phyloP scores from a whole-genome alignment of 1,140 invertebrate genomes.

The Diorhabda carinulata region DNA sequence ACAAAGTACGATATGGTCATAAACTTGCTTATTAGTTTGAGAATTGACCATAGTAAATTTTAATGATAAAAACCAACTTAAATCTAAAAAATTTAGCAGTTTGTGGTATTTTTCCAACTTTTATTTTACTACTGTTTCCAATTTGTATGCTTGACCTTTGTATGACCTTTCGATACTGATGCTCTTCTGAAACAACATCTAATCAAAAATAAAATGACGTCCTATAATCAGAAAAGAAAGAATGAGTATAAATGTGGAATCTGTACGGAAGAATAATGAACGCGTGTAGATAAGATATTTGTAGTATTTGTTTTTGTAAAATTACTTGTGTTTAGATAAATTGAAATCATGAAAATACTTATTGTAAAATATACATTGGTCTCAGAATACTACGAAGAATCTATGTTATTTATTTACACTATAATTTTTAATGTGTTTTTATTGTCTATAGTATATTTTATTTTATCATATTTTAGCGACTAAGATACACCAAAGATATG shows the following conservation, averaged over 20 bases:
- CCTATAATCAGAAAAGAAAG: background rate
- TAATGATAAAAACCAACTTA: no score
- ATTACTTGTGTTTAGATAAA: constrained; percentile 22
- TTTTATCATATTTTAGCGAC: constrained; percentile 41
- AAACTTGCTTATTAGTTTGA: no score
- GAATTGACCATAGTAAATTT: no score
- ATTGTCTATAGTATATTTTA: constrained; percentile 39
- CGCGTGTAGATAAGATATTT: constrained; percentile 26
- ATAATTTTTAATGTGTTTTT: constrained; percentile 38
- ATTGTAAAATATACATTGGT: constrained; percentile 37
- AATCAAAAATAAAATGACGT: background rate
- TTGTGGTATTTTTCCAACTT: no score
- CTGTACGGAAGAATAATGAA: constrained; percentile 14
- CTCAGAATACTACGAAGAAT: constrained; percentile 37
- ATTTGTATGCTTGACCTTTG: no score
- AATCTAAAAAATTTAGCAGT: no score
- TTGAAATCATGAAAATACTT: constrained; percentile 22
- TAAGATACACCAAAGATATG: constrained; percentile 47
- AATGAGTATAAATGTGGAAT: background rate
- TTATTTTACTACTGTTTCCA: no score
- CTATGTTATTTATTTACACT: constrained; percentile 37
- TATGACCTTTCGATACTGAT: no score
- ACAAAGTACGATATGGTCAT: no score
- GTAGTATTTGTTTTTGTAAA: constrained; percentile 19
- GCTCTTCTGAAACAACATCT: no score